Conservation (phyloP, 92 coral and sea anemone genomes). For the Parazoanthus darwini region DNA sequence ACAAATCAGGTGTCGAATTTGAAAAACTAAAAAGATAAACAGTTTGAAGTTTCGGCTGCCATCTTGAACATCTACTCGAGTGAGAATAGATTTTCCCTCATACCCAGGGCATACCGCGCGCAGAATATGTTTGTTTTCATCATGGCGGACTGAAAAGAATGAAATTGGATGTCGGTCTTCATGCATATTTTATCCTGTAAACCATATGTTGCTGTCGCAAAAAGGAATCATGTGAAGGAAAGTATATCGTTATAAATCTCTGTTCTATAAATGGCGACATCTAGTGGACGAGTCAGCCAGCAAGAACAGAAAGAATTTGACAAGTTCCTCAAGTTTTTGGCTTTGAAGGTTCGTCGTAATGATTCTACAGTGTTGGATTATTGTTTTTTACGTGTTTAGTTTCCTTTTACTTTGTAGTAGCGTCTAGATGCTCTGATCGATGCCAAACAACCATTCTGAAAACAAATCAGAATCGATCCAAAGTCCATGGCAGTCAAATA, state of each 20-base stretch:
- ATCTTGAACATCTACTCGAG: too few species aligned
- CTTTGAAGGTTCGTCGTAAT: slow-evolving; percentile 74
- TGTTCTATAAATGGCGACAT: slow-evolving; percentile 63
- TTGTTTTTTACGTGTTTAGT: not conserved
- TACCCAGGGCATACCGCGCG: slow-evolving; percentile 6
- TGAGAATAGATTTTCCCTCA: not conserved
- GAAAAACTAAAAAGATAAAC: too few species aligned
- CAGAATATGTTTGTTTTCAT: slow-evolving; percentile 30
- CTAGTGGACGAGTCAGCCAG: slow-evolving; percentile 45
- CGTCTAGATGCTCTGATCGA: not conserved
- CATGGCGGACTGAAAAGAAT: slow-evolving; percentile 1
- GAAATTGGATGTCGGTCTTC: not conserved
- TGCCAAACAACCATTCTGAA: not conserved
- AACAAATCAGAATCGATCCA: not conserved
- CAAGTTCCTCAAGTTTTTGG: slow-evolving; percentile 90
- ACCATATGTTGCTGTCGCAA: not conserved
- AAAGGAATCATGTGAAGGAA: not conserved
- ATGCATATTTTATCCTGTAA: not conserved
- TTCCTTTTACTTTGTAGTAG: not conserved
- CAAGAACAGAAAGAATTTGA: slow-evolving; percentile 90
- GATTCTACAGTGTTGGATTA: not conserved
- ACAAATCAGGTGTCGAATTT: too few species aligned
- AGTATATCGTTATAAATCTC: not conserved
- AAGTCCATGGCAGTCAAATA: not conserved
- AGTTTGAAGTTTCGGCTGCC: too few species aligned